Conservation (phyloP, 2,888 invertebrate genomes). For the Hirtodrosophila alboralis region DNA sequence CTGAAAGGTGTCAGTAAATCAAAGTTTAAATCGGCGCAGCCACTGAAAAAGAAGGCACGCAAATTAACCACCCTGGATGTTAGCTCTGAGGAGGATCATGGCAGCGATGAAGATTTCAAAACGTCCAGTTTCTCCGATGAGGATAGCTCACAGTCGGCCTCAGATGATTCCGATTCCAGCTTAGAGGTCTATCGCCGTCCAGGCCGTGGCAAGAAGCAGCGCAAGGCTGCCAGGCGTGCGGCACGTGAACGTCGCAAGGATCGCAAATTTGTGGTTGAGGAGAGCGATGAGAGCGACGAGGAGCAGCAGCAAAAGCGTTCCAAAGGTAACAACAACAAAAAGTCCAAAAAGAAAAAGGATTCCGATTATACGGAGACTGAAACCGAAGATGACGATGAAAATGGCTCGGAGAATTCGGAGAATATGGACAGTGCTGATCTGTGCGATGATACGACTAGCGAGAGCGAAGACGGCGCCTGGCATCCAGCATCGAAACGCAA, state of each 20-base stretch:
- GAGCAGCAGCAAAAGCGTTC: constrained; percentile 81
- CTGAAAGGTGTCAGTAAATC: constrained; percentile 67
- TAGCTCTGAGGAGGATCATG: constrained; percentile 91
- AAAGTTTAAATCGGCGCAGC: constrained; percentile 54
- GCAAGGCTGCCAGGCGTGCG: constrained; percentile 85
- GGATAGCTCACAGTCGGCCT: constrained; percentile 85
- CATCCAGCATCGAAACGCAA: constrained; percentile 82
- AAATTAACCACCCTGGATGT: constrained; percentile 92
- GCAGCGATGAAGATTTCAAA: constrained; percentile 96
- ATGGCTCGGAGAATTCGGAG: constrained; percentile 81
- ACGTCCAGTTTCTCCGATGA: constrained; percentile 87
- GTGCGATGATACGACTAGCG: constrained; percentile 83
- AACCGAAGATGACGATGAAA: constrained; percentile 85
- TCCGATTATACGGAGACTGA: constrained; percentile 87
- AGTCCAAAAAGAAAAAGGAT: constrained; percentile 83
- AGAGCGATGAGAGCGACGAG: constrained; percentile 85
- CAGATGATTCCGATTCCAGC: constrained; percentile 86
- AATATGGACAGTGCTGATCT: constrained; percentile 84
- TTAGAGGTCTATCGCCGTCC: constrained; percentile 85
- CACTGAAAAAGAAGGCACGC: constrained; percentile 87
- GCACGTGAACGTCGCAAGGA: constrained; percentile 82
- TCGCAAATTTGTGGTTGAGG: constrained; percentile 85
- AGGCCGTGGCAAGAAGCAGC: constrained; percentile 84
- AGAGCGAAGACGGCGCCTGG: constrained; percentile 83
- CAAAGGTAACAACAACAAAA: constrained; percentile 85